Percentiles rank a stretch among this genome's conserved stretches.
phyloP scores from a whole-genome alignment of 2,113 vertebrate genomes.

The Colinus virginianus region DNA sequence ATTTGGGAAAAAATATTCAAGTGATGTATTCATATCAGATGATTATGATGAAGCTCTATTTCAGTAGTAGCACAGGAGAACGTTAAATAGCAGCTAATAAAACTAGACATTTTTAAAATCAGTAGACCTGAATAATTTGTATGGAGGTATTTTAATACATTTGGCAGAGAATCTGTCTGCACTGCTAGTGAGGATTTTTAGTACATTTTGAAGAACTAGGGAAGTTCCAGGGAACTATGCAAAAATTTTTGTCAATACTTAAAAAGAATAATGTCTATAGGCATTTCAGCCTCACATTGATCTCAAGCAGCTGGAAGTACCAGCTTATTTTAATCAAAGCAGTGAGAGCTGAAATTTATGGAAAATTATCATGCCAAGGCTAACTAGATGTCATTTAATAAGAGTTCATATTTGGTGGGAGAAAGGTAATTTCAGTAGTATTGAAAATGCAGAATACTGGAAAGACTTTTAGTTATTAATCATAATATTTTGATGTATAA shows the following conservation, averaged over 20 bases:
- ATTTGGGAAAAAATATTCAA: neutral
- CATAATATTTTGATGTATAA: conserved; percentile 27
- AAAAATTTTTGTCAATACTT: neutral
- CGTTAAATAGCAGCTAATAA: conserved; percentile 69
- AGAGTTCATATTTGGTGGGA: neutral
- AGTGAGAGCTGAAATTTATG: conserved; percentile 2
- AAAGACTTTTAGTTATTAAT: neutral
- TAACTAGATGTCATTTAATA: neutral
- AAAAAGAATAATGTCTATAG: neutral
- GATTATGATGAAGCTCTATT: conserved; percentile 36
- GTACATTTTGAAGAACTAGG: neutral
- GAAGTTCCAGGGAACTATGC: neutral
- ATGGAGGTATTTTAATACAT: conserved; percentile 59
- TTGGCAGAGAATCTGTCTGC: conserved; percentile 56
- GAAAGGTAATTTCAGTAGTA: conserved; percentile 8
- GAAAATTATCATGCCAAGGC: conserved; percentile 37
- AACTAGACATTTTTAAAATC: conserved; percentile 66
- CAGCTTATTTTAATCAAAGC: conserved; percentile 17
- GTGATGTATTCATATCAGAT: conserved; percentile 20
- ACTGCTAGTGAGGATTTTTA: conserved; percentile 13
- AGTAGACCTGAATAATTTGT: conserved; percentile 57
- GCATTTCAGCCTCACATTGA: neutral
- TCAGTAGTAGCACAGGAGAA: conserved; percentile 37
- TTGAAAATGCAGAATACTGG: neutral
- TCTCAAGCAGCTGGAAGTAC: conserved; percentile 9